A percentile compares a stretch with the other conserved stretches of the same genome.
These are phyloP conservation scores for Charina bottae DNA, from an alignment of 2,113 vertebrate genomes.

Conservation along the genomic window DNA sequence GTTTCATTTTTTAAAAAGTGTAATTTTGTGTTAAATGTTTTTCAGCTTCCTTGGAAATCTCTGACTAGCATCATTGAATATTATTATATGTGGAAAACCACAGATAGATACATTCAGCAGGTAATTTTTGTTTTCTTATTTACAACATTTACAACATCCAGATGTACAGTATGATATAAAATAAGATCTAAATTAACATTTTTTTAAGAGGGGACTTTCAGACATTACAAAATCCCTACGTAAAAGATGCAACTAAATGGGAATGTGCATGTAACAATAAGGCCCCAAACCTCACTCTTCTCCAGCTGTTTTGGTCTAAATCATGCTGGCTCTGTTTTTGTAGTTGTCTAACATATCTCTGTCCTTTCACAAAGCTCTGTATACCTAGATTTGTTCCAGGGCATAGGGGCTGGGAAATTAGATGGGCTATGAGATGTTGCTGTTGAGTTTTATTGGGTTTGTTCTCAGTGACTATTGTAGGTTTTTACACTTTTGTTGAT, in stretches of 20 bases:
- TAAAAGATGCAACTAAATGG: background rate
- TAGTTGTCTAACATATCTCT: background rate
- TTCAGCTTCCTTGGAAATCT: conserved; percentile 96
- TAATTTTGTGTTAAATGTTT: conserved; percentile 50
- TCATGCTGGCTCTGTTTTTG: background rate
- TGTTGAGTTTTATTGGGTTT: background rate
- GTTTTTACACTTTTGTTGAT: background rate
- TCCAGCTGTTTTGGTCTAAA: background rate
- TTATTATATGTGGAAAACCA: conserved; percentile 99
- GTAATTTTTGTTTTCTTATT: conserved; percentile 63
- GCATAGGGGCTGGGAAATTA: background rate
- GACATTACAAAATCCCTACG: background rate
- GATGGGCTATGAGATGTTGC: background rate
- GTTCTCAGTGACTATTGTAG: background rate
- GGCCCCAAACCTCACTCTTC: background rate
- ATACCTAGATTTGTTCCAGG: background rate
- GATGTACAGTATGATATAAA: background rate
- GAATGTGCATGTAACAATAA: background rate
- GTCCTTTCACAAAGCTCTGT: background rate
- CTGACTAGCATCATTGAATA: conserved; percentile 98
- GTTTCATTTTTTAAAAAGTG: background rate
- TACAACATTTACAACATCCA: background rate
- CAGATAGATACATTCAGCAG: conserved; percentile 99
- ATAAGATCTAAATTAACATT: background rate
- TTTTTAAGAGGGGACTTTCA: background rate